Percentiles rank a stretch among this genome's conserved stretches.
Conservation (phyloP, 1,140 invertebrate species). For the Orussus abietinus region DNA sequence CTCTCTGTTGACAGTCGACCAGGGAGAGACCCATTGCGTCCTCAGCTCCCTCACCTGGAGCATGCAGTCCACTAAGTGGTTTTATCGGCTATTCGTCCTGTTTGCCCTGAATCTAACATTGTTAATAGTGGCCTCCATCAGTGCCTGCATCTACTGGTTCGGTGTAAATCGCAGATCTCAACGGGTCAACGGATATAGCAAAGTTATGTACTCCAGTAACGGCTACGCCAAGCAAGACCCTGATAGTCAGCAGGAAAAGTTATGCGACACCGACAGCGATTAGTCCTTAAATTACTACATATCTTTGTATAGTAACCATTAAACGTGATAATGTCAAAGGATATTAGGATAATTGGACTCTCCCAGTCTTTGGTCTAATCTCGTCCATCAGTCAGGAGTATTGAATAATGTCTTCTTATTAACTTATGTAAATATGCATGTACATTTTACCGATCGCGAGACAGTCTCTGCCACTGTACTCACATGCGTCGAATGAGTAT, state of each 20-base stretch:
- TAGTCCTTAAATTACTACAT: too few species aligned
- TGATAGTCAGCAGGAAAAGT: slow-evolving; percentile 12
- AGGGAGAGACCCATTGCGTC: slow-evolving; percentile 21
- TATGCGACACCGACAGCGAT: slow-evolving; percentile 27
- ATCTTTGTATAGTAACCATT: too few species aligned
- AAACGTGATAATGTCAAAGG: too few species aligned
- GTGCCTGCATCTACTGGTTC: slow-evolving; percentile 9
- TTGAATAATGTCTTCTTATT: too few species aligned
- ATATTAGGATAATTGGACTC: too few species aligned
- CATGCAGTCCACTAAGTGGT: slow-evolving; percentile 30
- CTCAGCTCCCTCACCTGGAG: slow-evolving; percentile 26
- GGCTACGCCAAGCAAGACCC: slow-evolving; percentile 12
- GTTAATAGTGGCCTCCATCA: slow-evolving; percentile 13
- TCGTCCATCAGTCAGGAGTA: too few species aligned
- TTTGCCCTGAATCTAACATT: slow-evolving; percentile 22
- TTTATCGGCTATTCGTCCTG: slow-evolving; percentile 25
- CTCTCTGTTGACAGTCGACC: slow-evolving; percentile 7
- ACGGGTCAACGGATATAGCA: slow-evolving; percentile 19
- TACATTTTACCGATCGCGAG: too few species aligned
- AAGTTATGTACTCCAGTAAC: slow-evolving; percentile 18
- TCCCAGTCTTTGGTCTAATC: too few species aligned
- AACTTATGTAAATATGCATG: too few species aligned
- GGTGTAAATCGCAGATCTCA: slow-evolving; percentile 4
- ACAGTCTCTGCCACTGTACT: too few species aligned
- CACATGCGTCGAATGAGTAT: too few species aligned